phyloP scores from a whole-genome alignment of 2,888 invertebrate species.

The Buathra laborator region DNA sequence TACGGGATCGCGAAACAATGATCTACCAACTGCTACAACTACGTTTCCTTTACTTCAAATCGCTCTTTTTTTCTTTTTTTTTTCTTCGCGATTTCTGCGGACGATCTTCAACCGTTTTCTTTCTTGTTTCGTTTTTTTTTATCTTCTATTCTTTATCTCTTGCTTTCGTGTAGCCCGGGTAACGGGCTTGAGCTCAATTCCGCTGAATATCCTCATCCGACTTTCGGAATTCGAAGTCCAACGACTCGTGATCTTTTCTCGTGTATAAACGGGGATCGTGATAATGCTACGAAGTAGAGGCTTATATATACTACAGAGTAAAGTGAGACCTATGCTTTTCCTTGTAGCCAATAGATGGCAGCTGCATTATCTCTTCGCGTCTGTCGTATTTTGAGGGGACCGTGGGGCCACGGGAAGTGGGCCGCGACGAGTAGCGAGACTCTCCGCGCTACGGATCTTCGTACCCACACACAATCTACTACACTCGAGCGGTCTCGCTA shows the following conservation, averaged over 20 bases:
- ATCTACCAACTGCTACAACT: constrained; percentile 3
- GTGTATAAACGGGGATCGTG: constrained; percentile 34
- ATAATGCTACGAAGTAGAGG: constrained; percentile 51
- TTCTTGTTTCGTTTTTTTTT: constrained; percentile 15
- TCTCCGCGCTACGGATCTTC: constrained; percentile 27
- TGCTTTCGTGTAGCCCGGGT: constrained; percentile 52
- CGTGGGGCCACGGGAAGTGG: constrained; percentile 58
- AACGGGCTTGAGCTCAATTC: constrained; percentile 61
- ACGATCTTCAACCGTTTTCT: constrained; percentile 11
- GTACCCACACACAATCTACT: constrained; percentile 32
- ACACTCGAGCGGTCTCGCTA: constrained; percentile 40
- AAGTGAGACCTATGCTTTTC: constrained; percentile 77
- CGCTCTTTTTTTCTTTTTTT: constrained; percentile 67
- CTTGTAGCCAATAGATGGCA: constrained; percentile 83
- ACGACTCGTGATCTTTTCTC: constrained; percentile 40
- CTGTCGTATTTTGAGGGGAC: constrained; percentile 51
- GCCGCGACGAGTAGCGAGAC: constrained; percentile 53
- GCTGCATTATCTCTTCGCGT: constrained; percentile 82
- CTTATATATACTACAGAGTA: constrained; percentile 42
- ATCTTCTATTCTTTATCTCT: constrained; percentile 57
- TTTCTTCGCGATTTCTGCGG: constrained; percentile 25
- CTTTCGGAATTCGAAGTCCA: constrained; percentile 21
- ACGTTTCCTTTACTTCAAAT: constrained; percentile 66
- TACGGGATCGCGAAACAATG: constrained; percentile 53
- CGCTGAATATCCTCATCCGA: not conserved